A percentile compares a stretch with the other conserved stretches of the same genome.
These are phyloP conservation scores for Celastrina argiolus DNA, from an alignment of 2,888 invertebrate species.

Conservation along the genomic window DNA sequence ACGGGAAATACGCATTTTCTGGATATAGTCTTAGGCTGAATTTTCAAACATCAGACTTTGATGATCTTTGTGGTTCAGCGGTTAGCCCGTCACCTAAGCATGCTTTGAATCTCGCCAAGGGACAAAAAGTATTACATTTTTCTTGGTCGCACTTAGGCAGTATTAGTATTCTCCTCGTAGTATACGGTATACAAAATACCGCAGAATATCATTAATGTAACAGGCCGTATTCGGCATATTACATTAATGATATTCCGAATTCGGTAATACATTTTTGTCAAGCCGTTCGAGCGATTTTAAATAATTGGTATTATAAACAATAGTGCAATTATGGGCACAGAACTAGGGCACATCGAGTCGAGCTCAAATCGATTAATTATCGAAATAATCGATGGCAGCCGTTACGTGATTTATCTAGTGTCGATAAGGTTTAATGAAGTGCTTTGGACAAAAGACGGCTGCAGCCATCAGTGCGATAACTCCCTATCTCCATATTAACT, in stretches of 20 bases:
- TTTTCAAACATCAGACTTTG: no score
- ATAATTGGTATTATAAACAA: slow-evolving; percentile 14
- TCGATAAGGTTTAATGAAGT: slow-evolving; percentile 78
- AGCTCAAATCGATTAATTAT: slow-evolving; percentile 73
- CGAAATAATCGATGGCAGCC: slow-evolving; percentile 75
- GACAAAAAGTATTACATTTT: no score
- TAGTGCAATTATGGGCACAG: slow-evolving; percentile 2
- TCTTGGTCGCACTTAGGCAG: no score
- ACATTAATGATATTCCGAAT: no score
- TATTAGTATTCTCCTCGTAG: no score
- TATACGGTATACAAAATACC: no score
- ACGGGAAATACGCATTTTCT: no score
- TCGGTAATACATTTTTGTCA: not conserved
- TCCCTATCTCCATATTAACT: slow-evolving; percentile 73
- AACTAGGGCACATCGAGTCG: slow-evolving; percentile 47
- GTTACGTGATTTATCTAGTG: slow-evolving; percentile 76
- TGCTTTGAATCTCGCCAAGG: no score
- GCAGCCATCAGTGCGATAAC: slow-evolving; percentile 67
- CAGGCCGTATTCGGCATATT: no score
- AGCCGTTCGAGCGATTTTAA: slow-evolving; percentile 9
- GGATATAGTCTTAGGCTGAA: no score
- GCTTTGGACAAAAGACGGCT: slow-evolving; percentile 65
- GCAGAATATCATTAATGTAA: not conserved
- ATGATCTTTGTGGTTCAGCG: no score
- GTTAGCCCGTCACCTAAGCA: no score